Base-by-base conservation (phyloP, 2,888 invertebrate species). In the Leptopilina myrica region DNA sequence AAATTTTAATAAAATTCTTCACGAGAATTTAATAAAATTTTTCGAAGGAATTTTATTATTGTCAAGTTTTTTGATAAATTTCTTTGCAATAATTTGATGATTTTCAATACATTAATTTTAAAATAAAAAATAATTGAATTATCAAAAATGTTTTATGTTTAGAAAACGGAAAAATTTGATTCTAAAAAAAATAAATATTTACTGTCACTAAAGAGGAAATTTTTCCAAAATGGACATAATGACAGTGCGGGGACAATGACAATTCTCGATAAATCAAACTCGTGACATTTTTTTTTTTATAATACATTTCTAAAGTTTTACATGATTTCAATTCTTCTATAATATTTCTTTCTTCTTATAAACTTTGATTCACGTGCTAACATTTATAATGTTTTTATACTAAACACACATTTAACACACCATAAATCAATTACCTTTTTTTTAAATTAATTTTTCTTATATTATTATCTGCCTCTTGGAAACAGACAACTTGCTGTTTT, bases 291-390 rank as follows among this genome's bases (percentile, higher is more conserved):
- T 69, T 26, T 53, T 26, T 26, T 8, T 56, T 53, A 73, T 53
- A 73, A 53, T 73, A 73, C 12, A 33, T 6, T 53, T 20, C 67
- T 69, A 69, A 43, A 4, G 20, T 26, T 49, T 15, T 69, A 69
- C 67, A 67, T 43, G 67, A 5, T 53, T 26, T 69, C 11, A 4
- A 20, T 56, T 76, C 62, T 67, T 66, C 69, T 78, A 79, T 64
- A 77, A 78, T 43, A 40, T 66, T 14, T 20, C 76, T 76, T 79
- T 77, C 53, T 78, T 77, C 81, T 80, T 80, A 83, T 83, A 82
- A 83, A 83, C 83, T 81, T 83, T 78, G 75, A 81, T 80, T 81
- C 80, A 83, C 82, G 79, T 82, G 64, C 82, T 82, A 83, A 83
- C 83, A 83, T 75, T 80, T 79, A 83, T 83, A 83, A 81, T 78